A percentile compares a stretch with the other conserved stretches of the same genome.
These are phyloP conservation scores for Aspidiotus rigidus DNA, from an alignment of 2,888 invertebrate species.

Conservation along the genomic window DNA sequence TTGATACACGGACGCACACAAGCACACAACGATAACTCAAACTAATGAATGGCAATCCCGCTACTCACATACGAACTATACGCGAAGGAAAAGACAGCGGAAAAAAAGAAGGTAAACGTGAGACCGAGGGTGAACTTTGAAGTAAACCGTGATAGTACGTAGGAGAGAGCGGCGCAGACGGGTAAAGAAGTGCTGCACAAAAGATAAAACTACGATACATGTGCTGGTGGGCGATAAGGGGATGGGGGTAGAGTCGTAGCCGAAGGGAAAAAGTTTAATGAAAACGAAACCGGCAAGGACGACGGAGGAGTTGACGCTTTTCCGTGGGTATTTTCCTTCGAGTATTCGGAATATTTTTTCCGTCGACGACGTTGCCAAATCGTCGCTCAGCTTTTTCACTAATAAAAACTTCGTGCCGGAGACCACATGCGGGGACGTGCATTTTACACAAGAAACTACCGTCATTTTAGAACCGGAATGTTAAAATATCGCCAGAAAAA, in stretches of 20 bases:
- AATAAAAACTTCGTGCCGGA: too few species aligned
- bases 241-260: neutral
- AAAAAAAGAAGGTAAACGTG: conserved; percentile 11
- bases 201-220: neutral
- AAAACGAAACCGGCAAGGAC: conserved; percentile 9
- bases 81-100: conserved; percentile 12
- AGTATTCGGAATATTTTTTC: neutral
- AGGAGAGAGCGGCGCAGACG: neutral
- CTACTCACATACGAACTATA: neutral
- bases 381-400: neutral
- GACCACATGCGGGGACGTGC: too few species aligned
- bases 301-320: neutral
- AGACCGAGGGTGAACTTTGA: conserved; percentile 1
- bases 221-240: conserved; percentile 8
- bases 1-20: conserved; percentile 7
- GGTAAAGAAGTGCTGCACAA: neutral
- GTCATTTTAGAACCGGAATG: too few species aligned
- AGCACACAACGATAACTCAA: conserved; percentile 4
- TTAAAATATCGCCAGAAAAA: too few species aligned
- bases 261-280: conserved; percentile 23
- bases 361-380: conserved; percentile 9
- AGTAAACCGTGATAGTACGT: neutral
- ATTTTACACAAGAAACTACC: too few species aligned
- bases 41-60: conserved; percentile 24
- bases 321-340: conserved; percentile 18